Percentiles rank a stretch among this genome's conserved stretches.
Evolutionary conservation across 2,888 invertebrate genomes (phyloP).

Genomic region (Branchinecta sandiegonensis): DNA sequence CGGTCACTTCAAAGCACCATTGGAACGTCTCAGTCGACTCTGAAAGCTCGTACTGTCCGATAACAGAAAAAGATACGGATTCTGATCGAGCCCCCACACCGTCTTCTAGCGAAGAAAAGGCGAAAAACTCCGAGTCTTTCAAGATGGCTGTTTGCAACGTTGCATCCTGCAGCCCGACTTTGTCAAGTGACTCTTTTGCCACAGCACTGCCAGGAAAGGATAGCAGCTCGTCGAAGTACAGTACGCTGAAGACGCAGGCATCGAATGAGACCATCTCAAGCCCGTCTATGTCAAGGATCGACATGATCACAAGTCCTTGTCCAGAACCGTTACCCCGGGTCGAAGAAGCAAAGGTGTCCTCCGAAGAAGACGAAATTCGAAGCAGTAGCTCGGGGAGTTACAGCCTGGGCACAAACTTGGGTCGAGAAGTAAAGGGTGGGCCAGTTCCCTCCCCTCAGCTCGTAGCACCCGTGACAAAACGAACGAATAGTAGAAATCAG

Average conservation of each 20-base stretch:
- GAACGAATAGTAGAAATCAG: neutral
- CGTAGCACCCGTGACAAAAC: neutral
- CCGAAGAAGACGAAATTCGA: slow-evolving; percentile 23
- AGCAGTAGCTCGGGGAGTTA: slow-evolving; percentile 28
- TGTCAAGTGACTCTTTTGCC: slow-evolving; percentile 12
- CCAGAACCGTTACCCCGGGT: neutral
- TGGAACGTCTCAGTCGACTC: slow-evolving; percentile 4
- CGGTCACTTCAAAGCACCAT: neutral
- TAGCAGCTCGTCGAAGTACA: neutral
- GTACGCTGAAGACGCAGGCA: slow-evolving; percentile 2
- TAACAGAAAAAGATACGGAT: slow-evolving; percentile 12
- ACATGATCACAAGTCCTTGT: neutral
- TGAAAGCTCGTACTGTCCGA: slow-evolving; percentile 10
- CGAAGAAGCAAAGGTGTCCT: neutral
- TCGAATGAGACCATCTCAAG: neutral
- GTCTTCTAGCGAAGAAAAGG: neutral
- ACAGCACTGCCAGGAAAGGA: neutral
- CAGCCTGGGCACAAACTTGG: slow-evolving; percentile 20
- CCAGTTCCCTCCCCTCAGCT: neutral
- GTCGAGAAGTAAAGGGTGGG: neutral
- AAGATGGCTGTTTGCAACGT: neutral
- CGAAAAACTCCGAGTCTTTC: slow-evolving; percentile 4
- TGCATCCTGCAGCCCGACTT: neutral
- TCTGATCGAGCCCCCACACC: neutral
- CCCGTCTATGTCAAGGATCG: neutral